Evolutionary conservation across 1,140 invertebrate genomes (phyloP).

Genomic region (Hylaeus volcanicus): DNA sequence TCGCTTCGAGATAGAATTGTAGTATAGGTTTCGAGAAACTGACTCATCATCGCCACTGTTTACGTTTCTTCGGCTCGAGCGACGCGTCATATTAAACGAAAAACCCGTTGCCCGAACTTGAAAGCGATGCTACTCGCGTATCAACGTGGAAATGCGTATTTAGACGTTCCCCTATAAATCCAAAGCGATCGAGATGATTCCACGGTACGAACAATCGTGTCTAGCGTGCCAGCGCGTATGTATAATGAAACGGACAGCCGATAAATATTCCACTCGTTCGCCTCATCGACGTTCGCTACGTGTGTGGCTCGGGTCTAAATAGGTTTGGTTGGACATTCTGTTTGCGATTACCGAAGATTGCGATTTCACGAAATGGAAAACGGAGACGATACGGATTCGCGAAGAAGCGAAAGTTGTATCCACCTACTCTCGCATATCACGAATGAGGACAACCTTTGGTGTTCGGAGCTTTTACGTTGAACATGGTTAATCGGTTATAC

Average conservation of each 20-base stretch:
- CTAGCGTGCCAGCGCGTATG: background rate
- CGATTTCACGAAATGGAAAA: background rate
- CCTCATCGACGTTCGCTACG: background rate
- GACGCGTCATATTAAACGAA: too few relatives aligned
- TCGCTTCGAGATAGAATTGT: too few relatives aligned
- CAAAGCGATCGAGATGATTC: background rate
- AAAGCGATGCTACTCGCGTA: too few relatives aligned
- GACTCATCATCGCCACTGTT: too few relatives aligned
- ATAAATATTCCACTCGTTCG: constrained; percentile 2
- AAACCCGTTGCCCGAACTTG: too few relatives aligned
- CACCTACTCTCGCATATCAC: background rate
- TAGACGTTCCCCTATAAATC: background rate
- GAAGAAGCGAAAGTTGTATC: background rate
- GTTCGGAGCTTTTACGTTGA: background rate
- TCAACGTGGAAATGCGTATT: background rate
- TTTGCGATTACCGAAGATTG: background rate
- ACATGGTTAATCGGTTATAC: background rate
- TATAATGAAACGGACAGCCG: background rate
- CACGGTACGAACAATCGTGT: background rate
- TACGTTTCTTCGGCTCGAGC: too few relatives aligned
- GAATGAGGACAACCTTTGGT: background rate
- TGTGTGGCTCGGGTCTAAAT: background rate
- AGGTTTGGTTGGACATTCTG: background rate
- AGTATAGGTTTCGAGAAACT: too few relatives aligned
- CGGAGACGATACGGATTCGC: background rate